Percentiles rank a stretch among this genome's conserved stretches.
These are phyloP conservation scores for Coptodon bakossiorum DNA, from an alignment of 2,113 vertebrate genomes.

Conservation along the genomic window DNA sequence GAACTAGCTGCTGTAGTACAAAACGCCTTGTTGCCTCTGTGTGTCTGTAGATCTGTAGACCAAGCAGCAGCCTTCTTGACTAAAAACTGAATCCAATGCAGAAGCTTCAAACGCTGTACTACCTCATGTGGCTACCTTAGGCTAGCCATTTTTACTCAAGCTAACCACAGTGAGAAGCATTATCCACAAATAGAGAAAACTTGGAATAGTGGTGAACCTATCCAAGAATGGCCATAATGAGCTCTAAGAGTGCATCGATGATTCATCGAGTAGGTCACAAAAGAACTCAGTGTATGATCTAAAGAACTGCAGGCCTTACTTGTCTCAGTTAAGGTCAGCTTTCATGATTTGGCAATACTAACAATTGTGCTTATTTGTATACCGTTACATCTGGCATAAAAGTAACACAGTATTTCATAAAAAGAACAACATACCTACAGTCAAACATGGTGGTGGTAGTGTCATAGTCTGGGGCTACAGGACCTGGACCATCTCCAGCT, in stretches of 20 bases:
- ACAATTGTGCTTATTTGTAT: neutral
- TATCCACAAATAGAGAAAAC: neutral
- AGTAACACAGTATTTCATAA: neutral
- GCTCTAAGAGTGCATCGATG: neutral
- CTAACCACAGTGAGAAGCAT: neutral
- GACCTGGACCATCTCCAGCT: neutral
- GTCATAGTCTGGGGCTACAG: neutral
- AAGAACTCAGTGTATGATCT: neutral
- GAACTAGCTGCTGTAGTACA: neutral
- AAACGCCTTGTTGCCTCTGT: neutral
- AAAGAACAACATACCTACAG: neutral
- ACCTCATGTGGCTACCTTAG: neutral
- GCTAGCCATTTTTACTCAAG: neutral
- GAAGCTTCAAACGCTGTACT: neutral
- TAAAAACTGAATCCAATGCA: neutral
- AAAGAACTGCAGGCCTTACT: neutral
- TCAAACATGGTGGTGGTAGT: neutral
- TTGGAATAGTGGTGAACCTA: neutral
- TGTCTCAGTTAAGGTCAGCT: neutral
- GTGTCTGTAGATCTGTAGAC: neutral
- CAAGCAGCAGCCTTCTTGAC: neutral
- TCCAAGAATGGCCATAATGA: neutral
- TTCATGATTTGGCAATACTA: neutral
- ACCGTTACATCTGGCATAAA: neutral
- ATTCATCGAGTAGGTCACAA: neutral